Base-by-base conservation (phyloP, 1,140 invertebrate species). In the Globodera rostochiensis region DNA sequence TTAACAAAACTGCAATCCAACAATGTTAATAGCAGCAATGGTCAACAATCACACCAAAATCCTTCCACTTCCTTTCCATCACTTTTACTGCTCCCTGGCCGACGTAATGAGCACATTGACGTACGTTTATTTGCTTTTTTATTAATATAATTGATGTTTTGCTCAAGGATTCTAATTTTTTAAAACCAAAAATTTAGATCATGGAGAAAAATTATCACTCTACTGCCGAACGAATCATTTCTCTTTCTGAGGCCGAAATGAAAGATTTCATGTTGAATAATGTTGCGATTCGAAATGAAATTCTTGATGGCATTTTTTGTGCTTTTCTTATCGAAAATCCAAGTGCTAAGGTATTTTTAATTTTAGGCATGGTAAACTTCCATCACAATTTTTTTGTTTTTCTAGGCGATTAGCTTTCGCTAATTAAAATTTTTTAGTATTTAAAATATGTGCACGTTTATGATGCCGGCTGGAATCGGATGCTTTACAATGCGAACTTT, bases 401-500 rank as follows among this genome's bases (percentile, higher is more conserved):
- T 36, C 36, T 36, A 1, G 36, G 36, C 36, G 36, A 36, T 36
- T 36, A 1, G 1, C 36, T 36, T 36, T 36, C 36, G 36, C 3
- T 36, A 36, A 36, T 36, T 36, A 36, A 36, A 36, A 0, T 36
- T 15, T 57, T 64, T 11, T 36, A 66, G 57, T 74, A 74, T 6
- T 53, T 71, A 19, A 60, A 36, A 5, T 70, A 15, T 47, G 3
- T 82, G 36, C 13, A 83, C 46, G n/a, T 73, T 69, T 60, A 71
- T 21, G 83, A 67, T 21, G 19, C 19, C 0, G 75, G 79, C 53
- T 84, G 84, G 74, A 76, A 85, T 71, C n/a, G 73, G 21, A 53
- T 73, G 19, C 11, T 84, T 25, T 67, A 67, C 66, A 81, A 84
- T 45, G 53, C 83, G 25, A 85, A 80, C 21, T 74, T 85, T 25